Evolutionary conservation across 2,797 vertebrate species (phyloP).

Genomic region (Trachops cirrhosus): DNA sequence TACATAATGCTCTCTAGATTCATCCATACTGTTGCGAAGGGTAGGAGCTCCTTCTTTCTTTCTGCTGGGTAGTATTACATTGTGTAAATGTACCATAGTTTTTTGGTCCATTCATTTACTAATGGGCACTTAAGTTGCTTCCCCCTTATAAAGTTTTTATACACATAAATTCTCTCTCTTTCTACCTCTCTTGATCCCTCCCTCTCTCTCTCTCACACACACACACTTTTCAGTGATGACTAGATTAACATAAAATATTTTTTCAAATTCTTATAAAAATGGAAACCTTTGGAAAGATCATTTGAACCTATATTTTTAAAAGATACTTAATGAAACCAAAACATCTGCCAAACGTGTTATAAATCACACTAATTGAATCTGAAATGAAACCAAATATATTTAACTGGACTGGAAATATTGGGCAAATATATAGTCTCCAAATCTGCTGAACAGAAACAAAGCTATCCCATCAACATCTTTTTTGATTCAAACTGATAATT

Average conservation of each 20-base stretch:
- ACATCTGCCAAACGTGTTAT: not conserved
- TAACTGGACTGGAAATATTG: constrained; percentile 13
- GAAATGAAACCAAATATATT: not conserved
- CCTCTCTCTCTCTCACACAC: not conserved
- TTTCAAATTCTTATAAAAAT: constrained; percentile 38
- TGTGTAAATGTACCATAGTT: too few species aligned
- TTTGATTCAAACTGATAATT: constrained; percentile 2
- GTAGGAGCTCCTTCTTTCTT: too few species aligned
- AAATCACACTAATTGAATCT: not conserved
- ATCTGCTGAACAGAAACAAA: constrained; percentile 1
- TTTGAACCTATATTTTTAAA: constrained; percentile 44
- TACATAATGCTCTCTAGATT: too few species aligned
- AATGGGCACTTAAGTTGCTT: too few species aligned
- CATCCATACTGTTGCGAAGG: too few species aligned
- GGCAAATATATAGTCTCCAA: not conserved
- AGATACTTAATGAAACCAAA: not conserved
- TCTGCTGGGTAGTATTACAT: too few species aligned
- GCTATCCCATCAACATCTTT: not conserved
- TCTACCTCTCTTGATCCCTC: not conserved
- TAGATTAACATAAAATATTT: constrained; percentile 19
- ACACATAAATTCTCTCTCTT: not conserved
- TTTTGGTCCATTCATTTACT: too few species aligned
- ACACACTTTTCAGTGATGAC: not conserved
- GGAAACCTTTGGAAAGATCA: constrained; percentile 3
- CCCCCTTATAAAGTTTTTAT: not conserved